These are phyloP conservation scores for Steinernema scapterisci DNA, from an alignment of 2,888 invertebrate genomes.

Conservation along the genomic window DNA sequence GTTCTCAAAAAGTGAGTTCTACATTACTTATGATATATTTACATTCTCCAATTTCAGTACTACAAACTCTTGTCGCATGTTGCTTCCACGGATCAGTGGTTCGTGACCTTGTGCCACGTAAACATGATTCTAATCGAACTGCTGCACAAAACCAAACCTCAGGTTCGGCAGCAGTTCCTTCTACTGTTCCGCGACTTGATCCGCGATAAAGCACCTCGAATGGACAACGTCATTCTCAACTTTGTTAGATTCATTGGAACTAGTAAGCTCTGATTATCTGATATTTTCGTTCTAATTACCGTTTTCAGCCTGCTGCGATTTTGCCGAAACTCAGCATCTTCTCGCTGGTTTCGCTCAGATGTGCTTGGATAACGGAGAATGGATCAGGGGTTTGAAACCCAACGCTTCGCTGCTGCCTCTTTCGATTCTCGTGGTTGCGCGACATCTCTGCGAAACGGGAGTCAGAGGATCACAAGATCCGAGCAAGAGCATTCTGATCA, in stretches of 20 bases:
- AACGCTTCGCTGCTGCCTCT: constrained; percentile 35
- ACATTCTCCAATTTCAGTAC: neutral
- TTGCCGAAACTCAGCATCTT: constrained; percentile 36
- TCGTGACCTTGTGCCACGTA: constrained; percentile 26
- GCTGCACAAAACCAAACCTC: constrained; percentile 35
- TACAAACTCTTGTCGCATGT: neutral
- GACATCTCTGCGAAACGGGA: constrained; percentile 40
- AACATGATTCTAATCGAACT: constrained; percentile 41
- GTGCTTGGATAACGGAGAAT: constrained; percentile 38
- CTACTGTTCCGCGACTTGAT: constrained; percentile 50
- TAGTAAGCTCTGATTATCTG: constrained; percentile 34
- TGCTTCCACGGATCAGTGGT: constrained; percentile 36
- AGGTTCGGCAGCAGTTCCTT: constrained; percentile 39
- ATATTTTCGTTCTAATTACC: neutral
- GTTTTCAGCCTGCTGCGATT: constrained; percentile 30
- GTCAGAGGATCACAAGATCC: constrained; percentile 1
- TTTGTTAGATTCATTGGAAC: constrained; percentile 43
- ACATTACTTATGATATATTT: neutral
- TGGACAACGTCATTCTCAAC: constrained; percentile 55
- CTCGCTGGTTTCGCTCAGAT: constrained; percentile 36
- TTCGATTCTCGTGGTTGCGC: constrained; percentile 39
- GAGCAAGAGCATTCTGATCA: constrained; percentile 33
- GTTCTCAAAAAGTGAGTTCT: constrained; percentile 37
- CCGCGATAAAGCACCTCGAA: constrained; percentile 45
- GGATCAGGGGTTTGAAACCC: constrained; percentile 40